Percentiles rank a stretch among this genome's conserved stretches.
Conservation (phyloP, 1,140 invertebrate species). For the Brachionus rubens region DNA sequence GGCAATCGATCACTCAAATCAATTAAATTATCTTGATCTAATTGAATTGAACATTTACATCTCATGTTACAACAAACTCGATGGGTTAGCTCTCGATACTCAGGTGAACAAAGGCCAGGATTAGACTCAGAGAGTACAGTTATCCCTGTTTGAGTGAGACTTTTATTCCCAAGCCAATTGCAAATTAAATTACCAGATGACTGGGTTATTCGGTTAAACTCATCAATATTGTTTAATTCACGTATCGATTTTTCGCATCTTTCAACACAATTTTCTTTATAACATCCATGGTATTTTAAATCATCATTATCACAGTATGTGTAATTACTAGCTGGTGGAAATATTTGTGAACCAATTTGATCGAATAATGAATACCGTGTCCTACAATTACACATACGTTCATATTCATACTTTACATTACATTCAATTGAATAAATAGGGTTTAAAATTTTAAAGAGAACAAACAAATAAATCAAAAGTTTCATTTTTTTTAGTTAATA, state of each 20-base stretch:
- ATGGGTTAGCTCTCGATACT: neutral
- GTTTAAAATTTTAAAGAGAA: neutral
- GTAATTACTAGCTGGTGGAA: constrained; percentile 1
- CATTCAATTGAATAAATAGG: neutral
- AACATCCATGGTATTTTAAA: neutral
- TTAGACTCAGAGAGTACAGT: neutral
- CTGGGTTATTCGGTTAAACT: neutral
- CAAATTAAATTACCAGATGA: neutral
- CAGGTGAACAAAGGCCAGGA: neutral
- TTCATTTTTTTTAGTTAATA: neutral
- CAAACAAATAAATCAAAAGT: neutral
- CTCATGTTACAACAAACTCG: constrained; percentile 12
- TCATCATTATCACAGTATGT: constrained; percentile 29
- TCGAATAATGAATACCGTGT: neutral
- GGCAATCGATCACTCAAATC: neutral
- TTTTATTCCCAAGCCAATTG: neutral
- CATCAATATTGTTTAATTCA: neutral
- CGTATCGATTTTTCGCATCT: constrained; percentile 2
- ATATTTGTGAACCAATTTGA: neutral
- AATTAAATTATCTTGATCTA: neutral
- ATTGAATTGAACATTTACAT: constrained; percentile 5
- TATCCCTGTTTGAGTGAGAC: neutral
- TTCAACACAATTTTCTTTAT: constrained; percentile 8
- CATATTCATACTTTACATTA: constrained; percentile 24
- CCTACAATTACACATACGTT: neutral